Base-by-base conservation (phyloP, 2,797 vertebrate species). In the Melanotaenia trifasciata region DNA sequence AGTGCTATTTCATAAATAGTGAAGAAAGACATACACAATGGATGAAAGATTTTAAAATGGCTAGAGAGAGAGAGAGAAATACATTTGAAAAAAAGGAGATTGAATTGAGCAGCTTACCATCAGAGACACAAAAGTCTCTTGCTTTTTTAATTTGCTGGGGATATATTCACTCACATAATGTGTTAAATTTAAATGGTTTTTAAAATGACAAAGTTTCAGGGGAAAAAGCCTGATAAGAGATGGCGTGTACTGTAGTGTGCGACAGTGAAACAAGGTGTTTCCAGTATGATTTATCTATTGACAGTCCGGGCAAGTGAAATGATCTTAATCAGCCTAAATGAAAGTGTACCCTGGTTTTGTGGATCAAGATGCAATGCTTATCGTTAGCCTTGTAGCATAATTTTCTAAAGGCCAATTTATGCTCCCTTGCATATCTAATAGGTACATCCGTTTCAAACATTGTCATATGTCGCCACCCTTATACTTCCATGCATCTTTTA, bases 1-100 rank as follows among this genome's bases (percentile, higher is more conserved):
- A 87, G 77, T 80, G 68, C 59, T 67, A 20, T 79, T 83, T 80
- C 68, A 72, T 82, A 76, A 79, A 58, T 73, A 75, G 81, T 73
- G 62, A 84, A 84, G 53, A 75, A 81, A 82, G 53, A 51, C 36
- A 64, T 65, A 73, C 77, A 78, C 65, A 64, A 24, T 58, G 30
- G 32, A 76, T 74, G 51, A 76, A 72, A 59, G 13, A 83, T 81
- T 68, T 60, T 71, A 70, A 76, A 86, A 79, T 62, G 12, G 71
- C 33, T 24, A 8, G 28, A 33, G 70, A 64, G 43, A 43, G 35
- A 33, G 68, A 65, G 43, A 45, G 43, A 45, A 45, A 20, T 18
- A 20, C 43, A 63, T 45, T 14, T 20, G 7, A 57, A 28, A 72
- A 18, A 40, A 40, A 10, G 20, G 22, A 67, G 24, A 71, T 32